These are phyloP conservation scores for Cariama cristata DNA, from an alignment of 2,113 vertebrate species.

Conservation along the genomic window DNA sequence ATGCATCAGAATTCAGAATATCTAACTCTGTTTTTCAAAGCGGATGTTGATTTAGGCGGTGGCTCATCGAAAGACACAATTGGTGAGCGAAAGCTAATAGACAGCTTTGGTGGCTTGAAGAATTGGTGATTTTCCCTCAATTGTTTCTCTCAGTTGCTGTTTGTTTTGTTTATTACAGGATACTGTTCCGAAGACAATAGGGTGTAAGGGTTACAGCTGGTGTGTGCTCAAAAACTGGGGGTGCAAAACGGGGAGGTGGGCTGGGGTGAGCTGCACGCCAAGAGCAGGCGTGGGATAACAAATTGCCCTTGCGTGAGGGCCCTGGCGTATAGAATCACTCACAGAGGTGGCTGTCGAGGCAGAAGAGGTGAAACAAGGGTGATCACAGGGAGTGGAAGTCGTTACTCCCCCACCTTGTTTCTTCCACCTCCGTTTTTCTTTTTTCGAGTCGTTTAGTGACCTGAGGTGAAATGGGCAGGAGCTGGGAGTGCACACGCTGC, in stretches of 20 bases:
- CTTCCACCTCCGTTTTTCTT: background rate
- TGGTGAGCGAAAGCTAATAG: background rate
- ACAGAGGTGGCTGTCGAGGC: slow-evolving; percentile 30
- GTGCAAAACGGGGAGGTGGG: background rate
- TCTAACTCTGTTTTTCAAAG: background rate
- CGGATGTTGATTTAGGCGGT: background rate
- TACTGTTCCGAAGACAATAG: background rate
- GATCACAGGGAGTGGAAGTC: slow-evolving; percentile 11
- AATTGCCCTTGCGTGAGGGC: background rate
- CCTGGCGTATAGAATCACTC: background rate
- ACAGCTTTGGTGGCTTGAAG: background rate
- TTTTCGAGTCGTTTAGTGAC: slow-evolving; percentile 51
- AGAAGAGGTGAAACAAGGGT: slow-evolving; percentile 34
- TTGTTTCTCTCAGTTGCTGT: background rate
- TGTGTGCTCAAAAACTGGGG: slow-evolving; percentile 26
- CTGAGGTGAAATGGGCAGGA: slow-evolving; percentile 49
- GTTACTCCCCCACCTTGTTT: background rate
- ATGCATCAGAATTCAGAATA: background rate
- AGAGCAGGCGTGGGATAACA: slow-evolving; percentile 2
- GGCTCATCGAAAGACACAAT: background rate
- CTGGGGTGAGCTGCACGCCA: slow-evolving; percentile 12
- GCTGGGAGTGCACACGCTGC: slow-evolving; percentile 17
- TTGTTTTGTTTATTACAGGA: slow-evolving; percentile 18
- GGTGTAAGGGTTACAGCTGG: background rate
- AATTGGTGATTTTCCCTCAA: slow-evolving; percentile 21